Base-by-base conservation (phyloP, 2,797 vertebrate genomes). In the Mallotus villosus region DNA sequence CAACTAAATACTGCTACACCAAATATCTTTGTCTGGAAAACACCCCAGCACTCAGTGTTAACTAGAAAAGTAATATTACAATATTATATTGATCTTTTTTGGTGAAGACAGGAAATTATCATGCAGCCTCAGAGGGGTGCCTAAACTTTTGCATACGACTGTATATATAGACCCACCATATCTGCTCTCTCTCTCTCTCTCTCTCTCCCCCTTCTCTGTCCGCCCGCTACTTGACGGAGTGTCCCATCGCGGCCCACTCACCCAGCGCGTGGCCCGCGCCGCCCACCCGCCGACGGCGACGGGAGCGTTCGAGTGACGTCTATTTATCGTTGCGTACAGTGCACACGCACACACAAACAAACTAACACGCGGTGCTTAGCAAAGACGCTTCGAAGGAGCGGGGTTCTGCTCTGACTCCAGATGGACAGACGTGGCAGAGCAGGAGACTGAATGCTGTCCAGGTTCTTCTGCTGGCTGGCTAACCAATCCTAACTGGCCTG, bases 291-390 rank as follows among this genome's bases (percentile, higher is more conserved):
- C 24, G 37, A 27, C 12, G 57, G 57, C 4, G 34, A 9, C 5
- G 34, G 34, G 8, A 37, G 37, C 8, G 37, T 11, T 1, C 37
- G 7, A 2, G 37, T 5, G 37, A 11, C 9, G 37, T 7, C n/a
- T 3, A 27, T 0, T 60, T 4, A 16, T 60, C 32, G 32, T 1
- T 34, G 32, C 32, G 5, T 59, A 59, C n/a, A 59, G 22, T 24
- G 25, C 58, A 60, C 58, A 60, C 58, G 27, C 24, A 25, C 58
- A 60, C 11, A 60, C 58, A 59, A 21, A 59, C 57, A 58, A n/a
- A 9, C 6, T 7, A 59, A 3, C 9, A 1, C 22, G 8, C 0
- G 49, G 2, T 4, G 49, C 12, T 14, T 14, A 53, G 17, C 5
- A 24, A 24, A 21, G 4, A 5, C 0, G 21, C 6, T 21, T 2